Evolutionary conservation across 2,888 invertebrate species (phyloP).

Genomic region (Ophion ventricosus): DNA sequence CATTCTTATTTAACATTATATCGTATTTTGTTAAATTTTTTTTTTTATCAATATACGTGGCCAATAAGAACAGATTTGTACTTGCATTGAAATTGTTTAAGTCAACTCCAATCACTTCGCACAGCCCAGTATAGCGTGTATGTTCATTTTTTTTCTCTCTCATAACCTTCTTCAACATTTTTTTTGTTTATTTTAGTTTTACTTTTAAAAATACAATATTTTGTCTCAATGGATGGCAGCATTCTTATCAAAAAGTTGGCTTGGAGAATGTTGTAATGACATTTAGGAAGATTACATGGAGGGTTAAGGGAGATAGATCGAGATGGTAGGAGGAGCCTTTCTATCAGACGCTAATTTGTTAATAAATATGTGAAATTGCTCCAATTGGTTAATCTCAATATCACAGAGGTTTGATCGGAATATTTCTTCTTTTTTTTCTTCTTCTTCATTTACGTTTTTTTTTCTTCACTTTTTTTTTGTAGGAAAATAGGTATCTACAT

Average conservation of each 20-base stretch:
- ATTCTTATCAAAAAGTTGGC: conserved; percentile 81
- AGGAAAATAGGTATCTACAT: conserved; percentile 83
- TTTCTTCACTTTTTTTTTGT: conserved; percentile 71
- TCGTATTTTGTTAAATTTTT: conserved; percentile 53
- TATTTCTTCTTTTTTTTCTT: conserved; percentile 71
- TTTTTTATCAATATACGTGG: conserved; percentile 82
- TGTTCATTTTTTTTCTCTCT: conserved; percentile 73
- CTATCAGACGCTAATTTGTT: conserved; percentile 76
- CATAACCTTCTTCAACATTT: conserved; percentile 48
- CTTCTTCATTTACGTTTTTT: conserved; percentile 58
- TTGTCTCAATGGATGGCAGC: conserved; percentile 78
- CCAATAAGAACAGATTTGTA: conserved; percentile 84
- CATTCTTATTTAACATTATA: conserved; percentile 74
- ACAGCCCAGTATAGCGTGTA: conserved; percentile 83
- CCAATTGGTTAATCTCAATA: conserved; percentile 81
- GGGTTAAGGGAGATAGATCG: conserved; percentile 43
- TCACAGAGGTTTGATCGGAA: conserved; percentile 83
- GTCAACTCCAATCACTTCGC: conserved; percentile 83
- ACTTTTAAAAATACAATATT: conserved; percentile 81
- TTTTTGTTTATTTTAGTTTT: conserved; percentile 72
- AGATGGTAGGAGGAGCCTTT: conserved; percentile 56
- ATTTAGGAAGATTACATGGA: conserved; percentile 78
- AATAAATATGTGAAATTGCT: conserved; percentile 80
- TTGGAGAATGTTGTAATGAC: conserved; percentile 82
- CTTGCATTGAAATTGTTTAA: conserved; percentile 83